phyloP scores from a whole-genome alignment of 53 echinoderm and acorn worm species.

The Patiria pectinifera region DNA sequence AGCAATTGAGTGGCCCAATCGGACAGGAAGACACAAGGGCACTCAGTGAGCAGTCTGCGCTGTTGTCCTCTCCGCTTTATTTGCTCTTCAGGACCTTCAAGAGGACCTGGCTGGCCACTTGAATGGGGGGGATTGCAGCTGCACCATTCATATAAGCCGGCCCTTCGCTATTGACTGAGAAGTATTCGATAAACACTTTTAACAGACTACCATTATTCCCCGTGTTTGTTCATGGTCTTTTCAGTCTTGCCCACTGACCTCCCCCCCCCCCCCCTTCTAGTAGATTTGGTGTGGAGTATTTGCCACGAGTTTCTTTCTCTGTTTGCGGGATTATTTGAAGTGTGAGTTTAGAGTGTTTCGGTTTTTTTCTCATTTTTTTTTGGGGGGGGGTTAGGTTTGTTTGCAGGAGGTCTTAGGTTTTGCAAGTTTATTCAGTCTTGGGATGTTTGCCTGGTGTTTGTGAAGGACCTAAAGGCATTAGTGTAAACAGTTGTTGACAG shows the following conservation, averaged over 20 bases:
- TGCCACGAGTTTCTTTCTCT: slow-evolving; percentile 40
- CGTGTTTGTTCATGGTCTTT: slow-evolving; percentile 28
- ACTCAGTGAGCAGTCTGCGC: background rate
- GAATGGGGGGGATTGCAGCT: slow-evolving; percentile 49
- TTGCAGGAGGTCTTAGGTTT: slow-evolving; percentile 38
- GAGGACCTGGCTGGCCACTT: slow-evolving; percentile 37
- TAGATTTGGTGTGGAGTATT: slow-evolving; percentile 40
- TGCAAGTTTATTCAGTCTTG: slow-evolving; percentile 16
- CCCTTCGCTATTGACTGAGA: slow-evolving; percentile 55
- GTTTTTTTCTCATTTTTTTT: background rate
- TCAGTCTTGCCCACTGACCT: background rate
- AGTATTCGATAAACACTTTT: slow-evolving; percentile 57
- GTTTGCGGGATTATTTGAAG: slow-evolving; percentile 36
- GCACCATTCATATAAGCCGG: slow-evolving; percentile 40
- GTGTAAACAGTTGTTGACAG: slow-evolving; percentile 59
- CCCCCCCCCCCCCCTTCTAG: background rate
- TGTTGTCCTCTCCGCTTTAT: background rate
- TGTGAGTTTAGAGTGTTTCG: slow-evolving; percentile 29
- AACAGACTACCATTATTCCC: slow-evolving; percentile 52
- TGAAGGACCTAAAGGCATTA: slow-evolving; percentile 6
- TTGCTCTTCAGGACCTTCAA: slow-evolving; percentile 37
- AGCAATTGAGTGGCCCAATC: slow-evolving; percentile 25
- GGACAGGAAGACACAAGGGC: slow-evolving; percentile 28
- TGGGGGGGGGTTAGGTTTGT: background rate
- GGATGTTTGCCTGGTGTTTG: slow-evolving; percentile 19